phyloP scores from a whole-genome alignment of 1,140 invertebrate genomes.

The Pogonus chalceus region DNA sequence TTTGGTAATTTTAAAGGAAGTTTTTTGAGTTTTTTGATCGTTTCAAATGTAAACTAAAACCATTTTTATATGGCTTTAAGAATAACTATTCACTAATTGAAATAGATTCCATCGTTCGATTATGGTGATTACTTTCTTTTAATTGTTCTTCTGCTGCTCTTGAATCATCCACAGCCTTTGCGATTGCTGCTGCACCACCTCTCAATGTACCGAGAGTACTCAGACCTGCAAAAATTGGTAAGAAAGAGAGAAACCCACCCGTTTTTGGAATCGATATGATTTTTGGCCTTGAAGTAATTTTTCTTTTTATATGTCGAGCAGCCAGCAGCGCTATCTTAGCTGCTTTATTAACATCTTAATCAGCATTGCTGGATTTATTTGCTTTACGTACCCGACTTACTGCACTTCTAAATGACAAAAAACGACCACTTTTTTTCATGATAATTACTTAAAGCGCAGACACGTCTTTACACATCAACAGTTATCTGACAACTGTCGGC shows the following conservation, averaged over 20 bases:
- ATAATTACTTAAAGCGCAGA: too few species aligned
- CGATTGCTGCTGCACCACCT: conserved; percentile 25
- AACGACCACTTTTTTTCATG: conserved; percentile 9
- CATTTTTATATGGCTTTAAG: conserved; percentile 23
- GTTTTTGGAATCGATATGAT: conserved; percentile 29
- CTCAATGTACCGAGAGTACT: conserved; percentile 26
- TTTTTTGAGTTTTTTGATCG: background rate
- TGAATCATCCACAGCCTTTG: conserved; percentile 26
- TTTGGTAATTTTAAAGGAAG: conserved; percentile 5
- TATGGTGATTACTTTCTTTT: conserved; percentile 20
- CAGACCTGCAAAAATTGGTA: conserved; percentile 31
- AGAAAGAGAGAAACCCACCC: conserved; percentile 27
- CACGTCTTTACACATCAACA: too few species aligned
- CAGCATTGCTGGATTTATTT: background rate
- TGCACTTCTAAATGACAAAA: background rate
- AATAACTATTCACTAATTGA: conserved; percentile 18
- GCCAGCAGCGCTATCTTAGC: background rate
- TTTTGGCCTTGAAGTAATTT: conserved; percentile 20
- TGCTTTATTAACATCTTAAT: background rate
- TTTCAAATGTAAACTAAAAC: conserved; percentile 16
- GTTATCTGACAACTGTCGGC: too few species aligned
- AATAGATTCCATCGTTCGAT: conserved; percentile 19
- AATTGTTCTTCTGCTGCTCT: conserved; percentile 20
- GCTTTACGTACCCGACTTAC: background rate
- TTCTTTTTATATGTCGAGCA: background rate